Percentiles rank a stretch among this genome's conserved stretches.
phyloP scores from a whole-genome alignment of 2,113 vertebrate genomes.

The Monopterus albus region DNA sequence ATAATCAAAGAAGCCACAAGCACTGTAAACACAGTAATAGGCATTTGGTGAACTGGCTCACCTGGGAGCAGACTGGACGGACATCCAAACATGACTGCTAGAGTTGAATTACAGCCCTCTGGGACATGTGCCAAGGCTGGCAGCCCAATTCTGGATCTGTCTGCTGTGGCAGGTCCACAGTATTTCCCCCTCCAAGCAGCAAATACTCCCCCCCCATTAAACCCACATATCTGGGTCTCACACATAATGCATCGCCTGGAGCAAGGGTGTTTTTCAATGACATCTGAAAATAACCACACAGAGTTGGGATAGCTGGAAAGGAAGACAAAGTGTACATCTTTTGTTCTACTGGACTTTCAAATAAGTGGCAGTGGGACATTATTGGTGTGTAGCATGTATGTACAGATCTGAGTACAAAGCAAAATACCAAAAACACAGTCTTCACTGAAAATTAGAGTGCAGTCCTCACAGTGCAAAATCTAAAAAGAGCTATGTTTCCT shows the following conservation, averaged over 20 bases:
- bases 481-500: not conserved
- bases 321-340: conserved; percentile 13
- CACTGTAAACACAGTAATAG: conserved; percentile 33
- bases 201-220: conserved; percentile 51
- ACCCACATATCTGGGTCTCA: conserved; percentile 68
- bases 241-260: conserved; percentile 68
- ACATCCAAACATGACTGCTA: conserved; percentile 51
- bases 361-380: not conserved
- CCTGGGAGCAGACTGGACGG: conserved; percentile 57
- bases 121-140: conserved; percentile 62
- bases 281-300: conserved; percentile 72
- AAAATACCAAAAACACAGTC: not conserved
- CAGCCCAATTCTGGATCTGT: conserved; percentile 69
- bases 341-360: conserved; percentile 21
- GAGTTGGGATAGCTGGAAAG: conserved; percentile 49
- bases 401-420: not conserved
- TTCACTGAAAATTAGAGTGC: not conserved
- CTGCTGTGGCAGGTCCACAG: conserved; percentile 59
- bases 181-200: conserved; percentile 52
- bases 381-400: not conserved
- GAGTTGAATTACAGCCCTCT: conserved; percentile 62
- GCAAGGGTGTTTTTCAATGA: conserved; percentile 72
- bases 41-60: conserved; percentile 48
- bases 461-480: not conserved
- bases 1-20: conserved; percentile 47